Conservation (phyloP, 2,797 vertebrate genomes). For the Leptoclinus maculatus region DNA sequence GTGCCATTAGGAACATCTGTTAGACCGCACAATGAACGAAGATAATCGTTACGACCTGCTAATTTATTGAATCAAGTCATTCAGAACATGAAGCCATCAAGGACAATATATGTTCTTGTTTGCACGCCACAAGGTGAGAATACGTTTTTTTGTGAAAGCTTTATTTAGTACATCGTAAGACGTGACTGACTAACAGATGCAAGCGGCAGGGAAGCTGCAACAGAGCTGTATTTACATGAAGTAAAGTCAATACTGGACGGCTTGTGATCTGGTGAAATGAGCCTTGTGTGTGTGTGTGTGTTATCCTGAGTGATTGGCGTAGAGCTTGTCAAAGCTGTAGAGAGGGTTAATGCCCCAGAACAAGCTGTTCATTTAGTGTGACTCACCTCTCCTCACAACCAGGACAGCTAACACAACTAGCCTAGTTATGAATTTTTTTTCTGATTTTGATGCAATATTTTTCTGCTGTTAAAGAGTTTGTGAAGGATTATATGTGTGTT, state of each 20-base stretch:
- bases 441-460: neutral
- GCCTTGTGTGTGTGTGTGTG: slow-evolving; percentile 17
- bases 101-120: neutral
- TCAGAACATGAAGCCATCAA: neutral
- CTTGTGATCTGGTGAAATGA: slow-evolving; percentile 54
- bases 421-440: slow-evolving; percentile 13
- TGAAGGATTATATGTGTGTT: slow-evolving; percentile 10
- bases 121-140: neutral
- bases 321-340: slow-evolving; percentile 63
- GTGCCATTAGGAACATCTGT: neutral
- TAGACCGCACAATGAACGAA: neutral
- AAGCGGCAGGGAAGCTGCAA: slow-evolving; percentile 12
- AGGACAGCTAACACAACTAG: slow-evolving; percentile 1
- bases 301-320: neutral
- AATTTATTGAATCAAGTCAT: slow-evolving; percentile 7
- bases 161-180: neutral
- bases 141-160: neutral
- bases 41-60: neutral
- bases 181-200: neutral
- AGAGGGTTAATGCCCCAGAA: neutral
- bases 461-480: neutral
- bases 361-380: slow-evolving; percentile 50
- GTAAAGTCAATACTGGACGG: slow-evolving; percentile 33
- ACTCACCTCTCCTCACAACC: slow-evolving; percentile 1
- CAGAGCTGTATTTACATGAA: slow-evolving; percentile 48